These are phyloP conservation scores for Drosophila dives DNA, from an alignment of 2,888 invertebrate species.

Conservation along the genomic window DNA sequence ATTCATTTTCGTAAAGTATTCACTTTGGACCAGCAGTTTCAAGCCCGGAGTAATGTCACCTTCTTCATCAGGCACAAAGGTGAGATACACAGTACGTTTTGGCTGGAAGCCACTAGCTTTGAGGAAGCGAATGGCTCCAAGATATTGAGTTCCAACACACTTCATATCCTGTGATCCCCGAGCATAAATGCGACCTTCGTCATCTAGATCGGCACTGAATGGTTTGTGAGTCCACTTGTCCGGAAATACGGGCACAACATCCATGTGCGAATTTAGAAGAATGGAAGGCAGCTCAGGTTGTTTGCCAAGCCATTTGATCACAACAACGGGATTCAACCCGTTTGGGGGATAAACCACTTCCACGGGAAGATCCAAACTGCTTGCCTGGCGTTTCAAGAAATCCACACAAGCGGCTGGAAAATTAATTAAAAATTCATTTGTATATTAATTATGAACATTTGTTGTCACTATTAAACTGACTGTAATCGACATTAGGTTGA, in stretches of 20 bases:
- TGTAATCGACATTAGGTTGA: slow-evolving; percentile 93
- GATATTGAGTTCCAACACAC: slow-evolving; percentile 90
- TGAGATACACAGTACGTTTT: slow-evolving; percentile 88
- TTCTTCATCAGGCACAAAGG: slow-evolving; percentile 87
- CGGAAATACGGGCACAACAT: slow-evolving; percentile 97
- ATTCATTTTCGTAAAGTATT: slow-evolving; percentile 89
- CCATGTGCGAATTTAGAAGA: slow-evolving; percentile 96
- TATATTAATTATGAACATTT: not conserved
- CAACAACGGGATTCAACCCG: slow-evolving; percentile 89
- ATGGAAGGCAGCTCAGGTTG: slow-evolving; percentile 88
- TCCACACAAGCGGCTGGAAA: slow-evolving; percentile 89
- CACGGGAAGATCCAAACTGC: slow-evolving; percentile 88
- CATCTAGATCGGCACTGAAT: slow-evolving; percentile 93
- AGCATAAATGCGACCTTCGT: slow-evolving; percentile 93
- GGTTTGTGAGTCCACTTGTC: slow-evolving; percentile 96
- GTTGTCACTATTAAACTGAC: slow-evolving; percentile 84
- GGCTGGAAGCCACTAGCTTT: slow-evolving; percentile 86
- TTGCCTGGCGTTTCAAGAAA: slow-evolving; percentile 91
- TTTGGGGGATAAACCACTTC: slow-evolving; percentile 85
- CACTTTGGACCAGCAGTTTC: slow-evolving; percentile 87
- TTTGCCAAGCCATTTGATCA: slow-evolving; percentile 91
- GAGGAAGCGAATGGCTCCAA: slow-evolving; percentile 89
- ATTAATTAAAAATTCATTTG: not conserved
- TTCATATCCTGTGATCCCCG: slow-evolving; percentile 96
- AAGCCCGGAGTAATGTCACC: slow-evolving; percentile 90